A percentile compares a stretch with the other conserved stretches of the same genome.
Conservation (phyloP, 2,797 vertebrate genomes). For the Coregonus suidteri region DNA sequence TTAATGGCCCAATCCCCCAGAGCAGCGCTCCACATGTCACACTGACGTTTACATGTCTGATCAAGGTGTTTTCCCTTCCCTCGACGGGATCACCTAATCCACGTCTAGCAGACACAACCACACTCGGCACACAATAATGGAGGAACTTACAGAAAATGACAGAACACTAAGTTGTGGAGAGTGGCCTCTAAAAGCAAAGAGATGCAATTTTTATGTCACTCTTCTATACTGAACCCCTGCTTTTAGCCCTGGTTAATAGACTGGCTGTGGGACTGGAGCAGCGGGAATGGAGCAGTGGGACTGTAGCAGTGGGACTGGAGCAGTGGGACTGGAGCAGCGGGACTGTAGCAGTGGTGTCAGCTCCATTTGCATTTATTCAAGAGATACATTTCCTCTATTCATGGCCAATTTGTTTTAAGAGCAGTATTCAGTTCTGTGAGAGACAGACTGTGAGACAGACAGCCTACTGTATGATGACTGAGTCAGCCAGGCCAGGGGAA, state of each 20-base stretch:
- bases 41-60: slow-evolving; percentile 38
- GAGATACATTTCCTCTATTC: too few species aligned
- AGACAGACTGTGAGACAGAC: not conserved
- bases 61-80: slow-evolving; percentile 26
- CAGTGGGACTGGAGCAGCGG: not conserved
- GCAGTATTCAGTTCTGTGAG: not conserved
- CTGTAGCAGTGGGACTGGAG: not conserved
- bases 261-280: not conserved
- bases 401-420: too few species aligned
- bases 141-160: slow-evolving; percentile 18
- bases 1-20: slow-evolving; percentile 46
- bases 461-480: not conserved
- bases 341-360: not conserved
- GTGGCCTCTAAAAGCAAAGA: slow-evolving; percentile 9
- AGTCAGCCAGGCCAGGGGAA: not conserved
- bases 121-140: slow-evolving; percentile 11
- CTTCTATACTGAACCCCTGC: not conserved
- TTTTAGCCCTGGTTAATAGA: not conserved
- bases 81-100: slow-evolving; percentile 42
- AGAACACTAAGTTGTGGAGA: slow-evolving; percentile 18
- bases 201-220: slow-evolving; percentile 18
- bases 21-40: slow-evolving; percentile 28
- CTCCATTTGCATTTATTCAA: not conserved
- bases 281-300: too few species aligned
- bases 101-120: slow-evolving; percentile 18